Evolutionary conservation across 2,797 vertebrate genomes (phyloP).

Genomic region (Linurgus olivaceus): DNA sequence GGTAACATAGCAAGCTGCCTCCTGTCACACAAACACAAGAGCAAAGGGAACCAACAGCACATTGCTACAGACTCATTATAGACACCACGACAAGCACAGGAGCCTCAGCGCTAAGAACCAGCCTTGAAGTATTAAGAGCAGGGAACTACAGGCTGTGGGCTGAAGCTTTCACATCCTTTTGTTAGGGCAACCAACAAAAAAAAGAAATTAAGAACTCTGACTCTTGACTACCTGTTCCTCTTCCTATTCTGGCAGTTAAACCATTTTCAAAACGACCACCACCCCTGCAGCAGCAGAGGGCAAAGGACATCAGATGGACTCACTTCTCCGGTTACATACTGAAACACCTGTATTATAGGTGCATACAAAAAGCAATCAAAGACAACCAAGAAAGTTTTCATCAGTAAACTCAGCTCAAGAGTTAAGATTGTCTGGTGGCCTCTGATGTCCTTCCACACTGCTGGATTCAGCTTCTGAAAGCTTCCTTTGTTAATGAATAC

Average conservation of each 20-base stretch:
- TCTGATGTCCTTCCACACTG: slow-evolving; percentile 48
- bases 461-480: slow-evolving; percentile 53
- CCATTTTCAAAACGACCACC: neutral
- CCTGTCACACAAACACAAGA: neutral
- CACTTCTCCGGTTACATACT: neutral
- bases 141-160: neutral
- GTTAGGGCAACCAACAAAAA: neutral
- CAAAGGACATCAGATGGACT: neutral
- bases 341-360: neutral
- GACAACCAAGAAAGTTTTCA: neutral
- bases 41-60: neutral
- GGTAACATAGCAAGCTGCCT: neutral
- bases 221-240: neutral
- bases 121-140: neutral
- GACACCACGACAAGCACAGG: rapidly evolving
- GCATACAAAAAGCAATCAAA: neutral
- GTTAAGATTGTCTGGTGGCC: slow-evolving; percentile 46
- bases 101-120: rapidly evolving
- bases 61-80: neutral
- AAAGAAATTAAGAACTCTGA: neutral
- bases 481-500: slow-evolving; percentile 63
- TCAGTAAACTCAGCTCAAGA: slow-evolving; percentile 51
- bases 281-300: neutral
- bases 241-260: neutral
- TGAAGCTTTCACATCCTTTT: neutral